Percentiles rank a stretch among this genome's conserved stretches.
phyloP scores from a whole-genome alignment of 2,797 vertebrate species.

The Coendou prehensilis region DNA sequence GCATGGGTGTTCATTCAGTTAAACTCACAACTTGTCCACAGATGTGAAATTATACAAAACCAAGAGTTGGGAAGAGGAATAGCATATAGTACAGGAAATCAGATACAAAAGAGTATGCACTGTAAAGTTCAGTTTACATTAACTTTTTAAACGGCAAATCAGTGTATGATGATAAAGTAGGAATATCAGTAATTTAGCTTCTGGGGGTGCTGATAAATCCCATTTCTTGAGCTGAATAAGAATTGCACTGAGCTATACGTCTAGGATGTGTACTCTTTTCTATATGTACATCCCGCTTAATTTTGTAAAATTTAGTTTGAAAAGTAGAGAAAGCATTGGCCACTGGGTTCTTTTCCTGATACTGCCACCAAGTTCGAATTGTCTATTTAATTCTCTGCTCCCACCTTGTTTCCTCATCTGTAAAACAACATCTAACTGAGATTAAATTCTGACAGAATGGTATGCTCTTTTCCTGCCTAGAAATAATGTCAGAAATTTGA shows the following conservation, averaged over 20 bases:
- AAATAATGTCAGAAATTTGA: neutral
- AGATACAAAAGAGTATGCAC: neutral
- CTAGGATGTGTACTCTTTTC: neutral
- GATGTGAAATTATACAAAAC: constrained; percentile 26
- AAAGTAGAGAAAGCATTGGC: constrained; percentile 12
- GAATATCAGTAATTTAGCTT: neutral
- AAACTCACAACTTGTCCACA: neutral
- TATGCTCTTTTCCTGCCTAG: neutral
- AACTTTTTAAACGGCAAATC: constrained; percentile 13
- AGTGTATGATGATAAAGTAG: neutral
- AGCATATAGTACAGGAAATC: neutral
- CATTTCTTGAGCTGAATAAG: neutral
- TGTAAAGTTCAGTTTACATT: neutral
- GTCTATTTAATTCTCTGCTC: constrained; percentile 13
- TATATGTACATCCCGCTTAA: neutral
- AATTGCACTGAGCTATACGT: neutral
- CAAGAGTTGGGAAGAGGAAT: neutral
- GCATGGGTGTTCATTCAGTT: neutral
- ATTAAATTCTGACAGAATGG: neutral
- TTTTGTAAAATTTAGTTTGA: constrained; percentile 52
- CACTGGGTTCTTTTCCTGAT: neutral
- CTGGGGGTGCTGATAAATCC: neutral
- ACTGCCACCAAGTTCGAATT: neutral
- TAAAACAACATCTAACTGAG: neutral
- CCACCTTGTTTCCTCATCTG: neutral